A percentile compares a stretch with the other conserved stretches of the same genome.
Conservation (phyloP, 2,113 vertebrate genomes). For the Pomatorhinus ruficollis region DNA sequence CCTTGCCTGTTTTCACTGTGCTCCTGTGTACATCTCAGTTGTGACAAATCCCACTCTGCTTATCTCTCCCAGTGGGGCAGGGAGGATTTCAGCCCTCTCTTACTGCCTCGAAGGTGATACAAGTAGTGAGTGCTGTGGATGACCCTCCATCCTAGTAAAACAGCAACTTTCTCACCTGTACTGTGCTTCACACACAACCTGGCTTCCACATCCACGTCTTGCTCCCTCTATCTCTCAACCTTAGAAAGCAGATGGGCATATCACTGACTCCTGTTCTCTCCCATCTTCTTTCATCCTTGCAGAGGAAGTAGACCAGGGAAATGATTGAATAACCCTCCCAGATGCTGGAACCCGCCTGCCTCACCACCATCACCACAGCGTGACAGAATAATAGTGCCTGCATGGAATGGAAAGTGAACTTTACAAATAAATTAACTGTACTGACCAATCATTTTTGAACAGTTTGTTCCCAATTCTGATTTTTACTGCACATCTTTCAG, state of each 20-base stretch:
- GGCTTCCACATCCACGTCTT: background rate
- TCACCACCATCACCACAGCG: background rate
- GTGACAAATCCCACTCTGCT: background rate
- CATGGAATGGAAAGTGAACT: background rate
- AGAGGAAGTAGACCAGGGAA: constrained; percentile 1
- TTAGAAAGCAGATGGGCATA: background rate
- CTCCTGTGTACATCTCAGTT: background rate
- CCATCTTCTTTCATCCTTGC: background rate
- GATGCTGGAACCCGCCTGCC: background rate
- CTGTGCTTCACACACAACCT: background rate
- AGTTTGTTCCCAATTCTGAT: background rate
- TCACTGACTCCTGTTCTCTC: background rate
- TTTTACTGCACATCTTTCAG: background rate
- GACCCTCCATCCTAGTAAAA: background rate
- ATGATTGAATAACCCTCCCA: background rate
- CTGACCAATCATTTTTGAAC: background rate
- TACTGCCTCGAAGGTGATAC: background rate
- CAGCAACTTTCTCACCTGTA: background rate
- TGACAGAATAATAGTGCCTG: background rate
- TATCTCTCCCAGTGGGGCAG: background rate
- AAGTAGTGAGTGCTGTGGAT: background rate
- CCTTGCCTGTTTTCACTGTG: background rate
- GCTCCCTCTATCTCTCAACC: background rate
- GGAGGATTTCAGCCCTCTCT: background rate
- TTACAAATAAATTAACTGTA: constrained; percentile 16